Percentiles rank a stretch among this genome's conserved stretches.
Conservation (phyloP, 2,888 invertebrate species). For the Tortrix viridana region DNA sequence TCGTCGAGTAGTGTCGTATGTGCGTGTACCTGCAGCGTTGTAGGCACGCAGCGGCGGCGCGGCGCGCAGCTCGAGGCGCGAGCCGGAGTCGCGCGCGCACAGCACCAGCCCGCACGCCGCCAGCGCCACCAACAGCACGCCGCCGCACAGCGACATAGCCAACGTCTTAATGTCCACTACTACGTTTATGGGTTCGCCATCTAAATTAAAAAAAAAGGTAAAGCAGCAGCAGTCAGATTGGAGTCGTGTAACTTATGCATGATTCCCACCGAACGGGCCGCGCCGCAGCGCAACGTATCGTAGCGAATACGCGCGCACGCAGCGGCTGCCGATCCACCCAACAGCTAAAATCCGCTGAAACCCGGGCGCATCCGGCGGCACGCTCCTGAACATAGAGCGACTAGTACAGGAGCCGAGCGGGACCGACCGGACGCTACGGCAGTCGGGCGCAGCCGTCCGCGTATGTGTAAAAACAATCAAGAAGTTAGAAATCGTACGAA, state of each 20-base stretch:
- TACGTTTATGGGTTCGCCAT: slow-evolving; percentile 52
- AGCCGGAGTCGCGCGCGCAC: slow-evolving; percentile 70
- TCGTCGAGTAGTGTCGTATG: not conserved
- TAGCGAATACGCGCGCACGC: too few relatives aligned
- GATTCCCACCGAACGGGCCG: too few relatives aligned
- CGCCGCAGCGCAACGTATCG: too few relatives aligned
- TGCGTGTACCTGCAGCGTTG: slow-evolving; percentile 68
- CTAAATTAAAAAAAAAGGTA: slow-evolving; percentile 17
- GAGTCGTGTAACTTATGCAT: too few relatives aligned
- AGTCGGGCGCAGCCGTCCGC: too few relatives aligned
- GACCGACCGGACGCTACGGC: too few relatives aligned
- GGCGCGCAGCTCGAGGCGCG: slow-evolving; percentile 55
- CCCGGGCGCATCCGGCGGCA: too few relatives aligned
- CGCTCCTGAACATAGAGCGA: too few relatives aligned
- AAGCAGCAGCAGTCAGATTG: too few relatives aligned
- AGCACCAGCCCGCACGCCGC: slow-evolving; percentile 78
- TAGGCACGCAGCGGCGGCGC: slow-evolving; percentile 74
- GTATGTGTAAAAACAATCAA: not conserved
- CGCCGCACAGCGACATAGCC: slow-evolving; percentile 71
- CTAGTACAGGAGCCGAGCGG: too few relatives aligned
- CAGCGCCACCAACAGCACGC: slow-evolving; percentile 73
- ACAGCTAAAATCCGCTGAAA: too few relatives aligned
- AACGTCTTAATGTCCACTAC: slow-evolving; percentile 72
- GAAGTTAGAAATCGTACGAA: slow-evolving; percentile 38
- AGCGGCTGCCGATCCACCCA: too few relatives aligned